phyloP scores from a whole-genome alignment of 2,797 vertebrate genomes.

The Oreochromis mossambicus region DNA sequence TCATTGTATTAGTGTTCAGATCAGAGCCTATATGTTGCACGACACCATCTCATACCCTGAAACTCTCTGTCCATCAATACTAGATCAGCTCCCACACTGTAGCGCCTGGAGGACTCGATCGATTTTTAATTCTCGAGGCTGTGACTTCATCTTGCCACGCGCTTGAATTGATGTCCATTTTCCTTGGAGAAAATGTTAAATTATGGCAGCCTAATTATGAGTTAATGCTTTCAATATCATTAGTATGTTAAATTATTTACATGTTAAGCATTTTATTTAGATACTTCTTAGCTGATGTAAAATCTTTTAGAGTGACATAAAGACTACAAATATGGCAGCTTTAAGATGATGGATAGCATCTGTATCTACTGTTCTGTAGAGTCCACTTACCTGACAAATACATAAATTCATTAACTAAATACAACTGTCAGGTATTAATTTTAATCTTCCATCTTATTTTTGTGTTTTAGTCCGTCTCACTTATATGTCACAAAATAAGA shows the following conservation, averaged over 20 bases:
- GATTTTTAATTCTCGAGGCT: conserved; percentile 59
- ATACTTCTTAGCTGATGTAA: neutral
- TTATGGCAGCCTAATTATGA: neutral
- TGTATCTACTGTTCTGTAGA: neutral
- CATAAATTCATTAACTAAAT: neutral
- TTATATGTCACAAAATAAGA: neutral
- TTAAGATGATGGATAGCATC: neutral
- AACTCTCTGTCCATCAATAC: conserved; percentile 40
- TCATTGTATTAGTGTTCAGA: neutral
- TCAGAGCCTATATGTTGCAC: neutral
- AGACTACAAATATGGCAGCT: neutral
- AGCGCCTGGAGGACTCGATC: conserved; percentile 37
- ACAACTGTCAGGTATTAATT: neutral
- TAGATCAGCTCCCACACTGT: conserved; percentile 46
- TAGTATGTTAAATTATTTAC: neutral
- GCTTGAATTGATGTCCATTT: conserved; percentile 10
- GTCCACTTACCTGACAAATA: neutral
- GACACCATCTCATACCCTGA: neutral
- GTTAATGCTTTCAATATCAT: neutral
- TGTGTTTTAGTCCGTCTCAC: neutral
- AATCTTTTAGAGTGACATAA: neutral
- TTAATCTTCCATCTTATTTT: neutral
- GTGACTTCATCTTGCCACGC: conserved; percentile 35
- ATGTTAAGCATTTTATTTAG: neutral
- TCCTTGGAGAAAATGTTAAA: neutral